Evolutionary conservation across 1,140 invertebrate genomes (phyloP).

Genomic region (Cyclina sinensis): DNA sequence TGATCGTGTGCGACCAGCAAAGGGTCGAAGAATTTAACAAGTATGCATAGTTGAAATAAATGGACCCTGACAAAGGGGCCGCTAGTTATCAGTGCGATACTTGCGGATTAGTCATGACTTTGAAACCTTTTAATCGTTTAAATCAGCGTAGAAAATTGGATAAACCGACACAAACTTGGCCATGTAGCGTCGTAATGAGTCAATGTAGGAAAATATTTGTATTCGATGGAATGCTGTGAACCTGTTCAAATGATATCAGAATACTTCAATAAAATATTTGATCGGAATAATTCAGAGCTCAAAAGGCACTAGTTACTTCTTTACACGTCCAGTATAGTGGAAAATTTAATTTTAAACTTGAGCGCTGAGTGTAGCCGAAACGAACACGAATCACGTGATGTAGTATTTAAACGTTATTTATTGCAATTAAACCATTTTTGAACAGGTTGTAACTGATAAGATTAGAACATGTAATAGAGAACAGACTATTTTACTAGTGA

Average conservation of each 20-base stretch:
- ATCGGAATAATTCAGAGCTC: conserved; percentile 31
- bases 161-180: not conserved
- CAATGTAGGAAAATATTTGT: not conserved
- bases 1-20: not conserved
- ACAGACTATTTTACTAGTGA: not conserved
- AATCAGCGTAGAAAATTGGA: conserved; percentile 26
- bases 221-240: not conserved
- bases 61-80: conserved; percentile 5
- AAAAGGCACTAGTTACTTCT: not conserved
- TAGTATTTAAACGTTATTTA: conserved; percentile 14
- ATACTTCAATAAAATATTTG: not conserved
- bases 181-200: not conserved
- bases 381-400: conserved; percentile 14
- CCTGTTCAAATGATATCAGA: not conserved
- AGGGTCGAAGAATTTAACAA: not conserved
- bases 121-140: conserved; percentile 24
- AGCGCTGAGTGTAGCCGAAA: not conserved
- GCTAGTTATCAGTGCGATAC: not conserved
- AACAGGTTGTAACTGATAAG: not conserved
- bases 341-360: conserved; percentile 21
- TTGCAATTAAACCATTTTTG: conserved; percentile 20
- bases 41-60: conserved; percentile 24
- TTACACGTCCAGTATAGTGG: conserved; percentile 1
- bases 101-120: conserved; percentile 20
- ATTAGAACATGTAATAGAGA: not conserved